Base-by-base conservation (phyloP, 2,113 vertebrate genomes). In the Agapornis roseicollis region DNA sequence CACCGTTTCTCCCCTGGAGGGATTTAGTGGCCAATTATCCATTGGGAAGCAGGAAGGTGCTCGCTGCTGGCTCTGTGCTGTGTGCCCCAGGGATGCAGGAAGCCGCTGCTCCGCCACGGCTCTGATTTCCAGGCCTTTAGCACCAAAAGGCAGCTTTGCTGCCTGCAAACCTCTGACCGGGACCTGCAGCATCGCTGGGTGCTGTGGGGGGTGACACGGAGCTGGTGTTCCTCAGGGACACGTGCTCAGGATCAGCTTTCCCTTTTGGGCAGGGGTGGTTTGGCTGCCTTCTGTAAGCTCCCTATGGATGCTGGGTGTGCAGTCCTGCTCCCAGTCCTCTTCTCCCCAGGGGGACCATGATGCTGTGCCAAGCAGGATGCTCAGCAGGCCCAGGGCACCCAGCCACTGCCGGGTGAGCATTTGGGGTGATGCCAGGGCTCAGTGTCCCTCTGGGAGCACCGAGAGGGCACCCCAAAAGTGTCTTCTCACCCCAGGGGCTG, bases 1-100 rank as follows among this genome's bases (percentile, higher is more conserved):
- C 79, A 13, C 80, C n/a, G 1, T 61, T 81, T 93, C 92, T 97
- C 60, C 93, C 81, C 72, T 10, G 1, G 88, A 81, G 96, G 97
- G 97, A 97, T 98, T 97, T 97, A 97, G 92, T 96, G 96, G 93
- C 97, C 97, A 96, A 97, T 97, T 97, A 97, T 94, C 96, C 94
- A 18, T 66, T 70, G 93, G 95, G 91, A 53, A 94, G 88, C 16
- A 31, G 94, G 82, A 80, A 83, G 96, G 93, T 80, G 73, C 90
- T 76, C 44, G 9, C 65, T 76, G 37, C 44, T 11, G 64, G 61
- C 92, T n/a, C 74, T 20, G 89, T 50, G 93, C 56, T 22, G 0
- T 23, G 64, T 58, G 69, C 49, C 33, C 13, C 56, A 24, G 74
- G 74, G 52, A 31, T 4, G 29, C 46, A 9, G 60, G 58, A 37